A percentile compares a stretch with the other conserved stretches of the same genome.
Evolutionary conservation across 2,113 vertebrate species (phyloP).

Genomic region (Antennarius striatus): DNA sequence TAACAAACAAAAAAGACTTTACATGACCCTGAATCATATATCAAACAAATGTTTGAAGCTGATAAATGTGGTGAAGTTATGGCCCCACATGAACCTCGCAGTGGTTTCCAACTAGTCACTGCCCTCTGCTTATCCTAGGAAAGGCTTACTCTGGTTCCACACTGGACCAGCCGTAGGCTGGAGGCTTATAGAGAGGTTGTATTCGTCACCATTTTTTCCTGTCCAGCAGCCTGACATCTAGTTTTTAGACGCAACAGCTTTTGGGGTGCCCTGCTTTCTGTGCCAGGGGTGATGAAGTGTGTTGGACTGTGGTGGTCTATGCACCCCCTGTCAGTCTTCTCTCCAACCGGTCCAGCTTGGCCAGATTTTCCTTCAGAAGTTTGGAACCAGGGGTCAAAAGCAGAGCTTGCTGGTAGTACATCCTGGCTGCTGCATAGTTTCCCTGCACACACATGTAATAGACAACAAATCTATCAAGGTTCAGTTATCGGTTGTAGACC

Average conservation of each 20-base stretch:
- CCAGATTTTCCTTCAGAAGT: conserved; percentile 93
- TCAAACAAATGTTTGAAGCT: conserved; percentile 2
- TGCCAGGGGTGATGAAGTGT: conserved; percentile 5
- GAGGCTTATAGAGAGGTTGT: neutral
- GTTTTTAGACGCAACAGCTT: conserved; percentile 11
- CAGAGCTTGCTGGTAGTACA: conserved; percentile 90
- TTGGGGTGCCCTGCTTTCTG: neutral
- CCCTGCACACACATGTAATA: conserved; percentile 76
- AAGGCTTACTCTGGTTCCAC: neutral
- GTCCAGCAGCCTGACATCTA: conserved; percentile 20
- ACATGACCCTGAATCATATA: conserved; percentile 17
- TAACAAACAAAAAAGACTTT: conserved; percentile 27
- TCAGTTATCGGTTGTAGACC: no score
- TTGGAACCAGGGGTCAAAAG: conserved; percentile 89
- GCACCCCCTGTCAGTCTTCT: conserved; percentile 80
- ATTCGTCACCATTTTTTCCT: neutral
- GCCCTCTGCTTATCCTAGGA: neutral
- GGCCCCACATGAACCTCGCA: conserved; percentile 1
- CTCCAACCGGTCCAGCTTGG: conserved; percentile 93
- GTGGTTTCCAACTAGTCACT: neutral
- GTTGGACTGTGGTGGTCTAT: conserved; percentile 4
- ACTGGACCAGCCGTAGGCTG: neutral
- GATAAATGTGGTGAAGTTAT: conserved; percentile 21
- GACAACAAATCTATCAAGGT: no score
- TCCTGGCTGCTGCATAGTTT: conserved; percentile 88